phyloP scores from a whole-genome alignment of 2,888 invertebrate species.

The Drosophila monieri region DNA sequence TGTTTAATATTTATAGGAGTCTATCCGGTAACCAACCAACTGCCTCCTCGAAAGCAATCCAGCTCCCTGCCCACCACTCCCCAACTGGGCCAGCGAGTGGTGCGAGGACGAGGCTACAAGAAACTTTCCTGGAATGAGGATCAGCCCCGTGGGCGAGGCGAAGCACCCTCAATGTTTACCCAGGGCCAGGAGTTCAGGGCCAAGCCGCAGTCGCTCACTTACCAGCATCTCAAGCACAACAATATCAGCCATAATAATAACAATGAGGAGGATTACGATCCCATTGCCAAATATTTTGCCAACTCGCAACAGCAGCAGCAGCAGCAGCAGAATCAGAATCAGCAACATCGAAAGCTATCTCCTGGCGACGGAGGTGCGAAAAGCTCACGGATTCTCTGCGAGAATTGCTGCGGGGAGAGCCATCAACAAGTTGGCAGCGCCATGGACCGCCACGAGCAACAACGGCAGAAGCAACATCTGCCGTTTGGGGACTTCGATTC shows the following conservation, averaged over 20 bases:
- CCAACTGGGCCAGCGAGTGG: conserved; percentile 64
- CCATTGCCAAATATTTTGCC: conserved; percentile 38
- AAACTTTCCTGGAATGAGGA: conserved; percentile 59
- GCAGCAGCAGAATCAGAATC: conserved; percentile 23
- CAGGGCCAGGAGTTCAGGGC: conserved; percentile 50
- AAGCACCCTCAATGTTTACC: conserved; percentile 25
- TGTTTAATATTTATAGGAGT: not conserved
- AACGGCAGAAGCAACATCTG: conserved; percentile 43
- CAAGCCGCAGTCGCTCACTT: conserved; percentile 31
- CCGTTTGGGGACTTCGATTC: conserved; percentile 74
- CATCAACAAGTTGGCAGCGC: conserved; percentile 54
- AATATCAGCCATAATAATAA: conserved; percentile 34
- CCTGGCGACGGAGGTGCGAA: conserved; percentile 49
- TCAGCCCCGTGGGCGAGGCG: conserved; percentile 21
- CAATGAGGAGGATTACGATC: conserved; percentile 39
- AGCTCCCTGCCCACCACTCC: conserved; percentile 72
- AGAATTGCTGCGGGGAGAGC: conserved; percentile 78
- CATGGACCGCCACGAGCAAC: conserved; percentile 30
- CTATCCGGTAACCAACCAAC: conserved; percentile 13
- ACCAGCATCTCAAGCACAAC: conserved; percentile 21
- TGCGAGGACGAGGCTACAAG: conserved; percentile 57
- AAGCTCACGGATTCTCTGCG: conserved; percentile 76
- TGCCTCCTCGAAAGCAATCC: conserved; percentile 48
- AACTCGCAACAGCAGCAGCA: conserved; percentile 25
- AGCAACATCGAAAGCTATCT: conserved; percentile 38